Conservation (phyloP, 30 jellyfish, hydroid and myxozoan species). For the Turritopsis dohrnii region DNA sequence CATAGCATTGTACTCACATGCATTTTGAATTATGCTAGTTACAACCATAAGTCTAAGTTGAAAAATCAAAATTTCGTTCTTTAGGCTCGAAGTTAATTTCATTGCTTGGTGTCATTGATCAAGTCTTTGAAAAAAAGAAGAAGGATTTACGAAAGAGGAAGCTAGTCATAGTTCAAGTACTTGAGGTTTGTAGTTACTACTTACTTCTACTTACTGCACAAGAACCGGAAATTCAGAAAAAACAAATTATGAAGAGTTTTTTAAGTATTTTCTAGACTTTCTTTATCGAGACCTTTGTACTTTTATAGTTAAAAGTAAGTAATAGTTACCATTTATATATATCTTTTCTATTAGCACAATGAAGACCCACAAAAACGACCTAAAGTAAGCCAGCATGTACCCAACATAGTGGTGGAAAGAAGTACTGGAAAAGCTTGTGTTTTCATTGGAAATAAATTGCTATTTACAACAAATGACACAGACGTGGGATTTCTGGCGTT, state of each 20-base stretch:
- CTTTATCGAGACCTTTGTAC: not conserved
- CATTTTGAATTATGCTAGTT: too few relatives aligned
- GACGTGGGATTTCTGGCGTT: not conserved
- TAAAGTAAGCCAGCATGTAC: not conserved
- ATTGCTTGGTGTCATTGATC: not conserved
- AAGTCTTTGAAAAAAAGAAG: not conserved
- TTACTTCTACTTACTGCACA: too few relatives aligned
- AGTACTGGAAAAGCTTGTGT: not conserved
- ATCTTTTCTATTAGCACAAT: not conserved
- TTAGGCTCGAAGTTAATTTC: not conserved
- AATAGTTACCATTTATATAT: not conserved
- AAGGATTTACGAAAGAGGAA: not conserved
- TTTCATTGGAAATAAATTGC: not conserved
- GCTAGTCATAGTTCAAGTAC: not conserved
- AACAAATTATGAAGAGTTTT: too few relatives aligned
- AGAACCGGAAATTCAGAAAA: too few relatives aligned
- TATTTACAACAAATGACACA: not conserved
- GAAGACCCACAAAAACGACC: not conserved
- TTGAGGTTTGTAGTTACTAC: not conserved
- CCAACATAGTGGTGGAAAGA: not conserved
- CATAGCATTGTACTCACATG: not conserved
- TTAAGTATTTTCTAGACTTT: not conserved
- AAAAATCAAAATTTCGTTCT: not conserved
- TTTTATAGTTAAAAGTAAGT: not conserved
- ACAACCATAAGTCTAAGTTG: too few relatives aligned